Conservation (phyloP, 2,113 vertebrate genomes). For the Pseudopodoces humilis region DNA sequence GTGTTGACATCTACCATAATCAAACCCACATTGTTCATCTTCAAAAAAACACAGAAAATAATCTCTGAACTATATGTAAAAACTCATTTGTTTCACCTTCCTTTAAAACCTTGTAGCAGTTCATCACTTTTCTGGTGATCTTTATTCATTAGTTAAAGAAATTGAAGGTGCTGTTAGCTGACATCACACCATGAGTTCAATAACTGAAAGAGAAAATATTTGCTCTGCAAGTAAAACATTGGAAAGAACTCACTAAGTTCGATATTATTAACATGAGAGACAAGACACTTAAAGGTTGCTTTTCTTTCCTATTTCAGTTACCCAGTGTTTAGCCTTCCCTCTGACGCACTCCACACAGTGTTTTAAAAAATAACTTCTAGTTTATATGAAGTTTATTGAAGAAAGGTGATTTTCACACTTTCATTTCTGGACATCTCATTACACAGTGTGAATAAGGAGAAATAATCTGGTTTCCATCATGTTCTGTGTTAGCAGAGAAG, state of each 20-base stretch:
- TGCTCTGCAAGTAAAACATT: conserved; percentile 63
- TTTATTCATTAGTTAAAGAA: conserved; percentile 46
- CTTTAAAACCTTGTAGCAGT: conserved; percentile 26
- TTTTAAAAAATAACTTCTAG: neutral
- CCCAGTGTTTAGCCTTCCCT: neutral
- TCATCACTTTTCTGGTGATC: conserved; percentile 39
- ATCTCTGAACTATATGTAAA: neutral
- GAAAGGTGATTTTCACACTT: neutral
- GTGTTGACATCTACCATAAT: neutral
- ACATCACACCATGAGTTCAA: conserved; percentile 49
- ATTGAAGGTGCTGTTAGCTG: conserved; percentile 45
- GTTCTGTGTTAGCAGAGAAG: neutral
- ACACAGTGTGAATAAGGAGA: neutral
- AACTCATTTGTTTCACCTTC: neutral
- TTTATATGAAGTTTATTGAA: neutral
- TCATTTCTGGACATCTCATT: neutral
- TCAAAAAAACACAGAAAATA: neutral
- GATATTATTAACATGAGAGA: conserved; percentile 62
- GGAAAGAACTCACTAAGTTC: conserved; percentile 60
- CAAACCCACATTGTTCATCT: neutral
- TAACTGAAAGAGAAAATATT: conserved; percentile 66
- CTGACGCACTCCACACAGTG: neutral
- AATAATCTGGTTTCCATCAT: neutral
- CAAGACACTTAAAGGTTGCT: conserved; percentile 59
- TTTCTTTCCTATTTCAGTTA: conserved; percentile 20